These are phyloP conservation scores for Ligdia adustata DNA, from an alignment of 2,888 invertebrate species.

Conservation along the genomic window DNA sequence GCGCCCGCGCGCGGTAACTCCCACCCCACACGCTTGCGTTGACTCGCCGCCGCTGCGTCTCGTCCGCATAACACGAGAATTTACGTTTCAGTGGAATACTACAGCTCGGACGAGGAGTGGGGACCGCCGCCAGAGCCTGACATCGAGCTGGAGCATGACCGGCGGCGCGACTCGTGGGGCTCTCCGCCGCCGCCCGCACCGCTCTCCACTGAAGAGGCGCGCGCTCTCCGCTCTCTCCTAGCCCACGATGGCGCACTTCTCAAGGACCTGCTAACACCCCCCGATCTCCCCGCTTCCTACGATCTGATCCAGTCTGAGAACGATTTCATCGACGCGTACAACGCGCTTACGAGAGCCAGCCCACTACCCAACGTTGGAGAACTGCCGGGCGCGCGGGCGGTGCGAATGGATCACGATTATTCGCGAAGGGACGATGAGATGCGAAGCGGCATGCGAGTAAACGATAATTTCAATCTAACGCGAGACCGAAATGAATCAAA, in stretches of 20 bases:
- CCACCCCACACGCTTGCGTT: slow-evolving; percentile 40
- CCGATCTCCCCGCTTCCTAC: slow-evolving; percentile 36
- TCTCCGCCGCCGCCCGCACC: slow-evolving; percentile 24
- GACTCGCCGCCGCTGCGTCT: slow-evolving; percentile 39
- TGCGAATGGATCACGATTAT: slow-evolving; percentile 18
- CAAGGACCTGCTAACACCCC: slow-evolving; percentile 52
- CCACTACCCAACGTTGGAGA: slow-evolving; percentile 65
- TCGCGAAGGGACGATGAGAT: slow-evolving; percentile 11
- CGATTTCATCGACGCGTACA: slow-evolving; percentile 78
- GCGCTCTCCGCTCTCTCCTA: slow-evolving; percentile 61
- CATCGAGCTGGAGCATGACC: slow-evolving; percentile 7
- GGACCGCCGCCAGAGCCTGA: slow-evolving; percentile 59
- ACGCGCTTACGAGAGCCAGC: slow-evolving; percentile 70
- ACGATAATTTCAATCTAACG: slow-evolving; percentile 1
- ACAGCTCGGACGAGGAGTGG: slow-evolving; percentile 81
- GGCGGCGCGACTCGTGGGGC: slow-evolving; percentile 32
- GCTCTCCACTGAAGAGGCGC: slow-evolving; percentile 52
- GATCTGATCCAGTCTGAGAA: slow-evolving; percentile 74
- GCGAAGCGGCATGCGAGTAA: neutral
- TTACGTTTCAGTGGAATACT: slow-evolving; percentile 80
- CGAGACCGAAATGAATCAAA: neutral
- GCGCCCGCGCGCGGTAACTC: slow-evolving; percentile 73
- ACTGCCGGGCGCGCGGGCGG: slow-evolving; percentile 6
- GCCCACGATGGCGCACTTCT: slow-evolving; percentile 62
- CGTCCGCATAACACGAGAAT: slow-evolving; percentile 68